phyloP scores from a whole-genome alignment of 2,888 invertebrate genomes.

The Diplazon laetatorius region DNA sequence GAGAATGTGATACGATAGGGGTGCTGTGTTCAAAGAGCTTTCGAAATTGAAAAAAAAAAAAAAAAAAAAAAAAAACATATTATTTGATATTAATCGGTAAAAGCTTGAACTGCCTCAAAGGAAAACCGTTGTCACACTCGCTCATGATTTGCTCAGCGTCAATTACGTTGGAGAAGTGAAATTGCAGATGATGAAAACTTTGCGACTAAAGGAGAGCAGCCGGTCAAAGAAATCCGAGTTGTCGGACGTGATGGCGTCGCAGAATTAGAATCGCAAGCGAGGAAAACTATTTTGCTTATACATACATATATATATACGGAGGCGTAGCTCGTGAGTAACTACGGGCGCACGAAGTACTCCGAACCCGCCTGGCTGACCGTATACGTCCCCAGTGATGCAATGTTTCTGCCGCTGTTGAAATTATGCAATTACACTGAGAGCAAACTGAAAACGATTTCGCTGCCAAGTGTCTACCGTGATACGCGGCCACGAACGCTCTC shows the following conservation, averaged over 20 bases:
- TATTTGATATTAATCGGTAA: conserved; percentile 39
- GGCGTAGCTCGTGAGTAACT: conserved; percentile 41
- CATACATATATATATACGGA: conserved; percentile 32
- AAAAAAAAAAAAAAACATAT: conserved; percentile 31
- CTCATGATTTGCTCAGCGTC: too few species aligned
- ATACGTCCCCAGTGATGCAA: conserved; percentile 59
- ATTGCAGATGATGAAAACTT: conserved; percentile 2
- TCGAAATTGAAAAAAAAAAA: too few species aligned
- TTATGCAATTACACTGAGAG: conserved; percentile 39
- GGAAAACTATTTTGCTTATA: conserved; percentile 21
- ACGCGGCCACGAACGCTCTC: background rate
- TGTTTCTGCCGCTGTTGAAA: conserved; percentile 34
- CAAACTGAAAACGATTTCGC: conserved; percentile 29
- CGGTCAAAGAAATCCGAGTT: conserved; percentile 35
- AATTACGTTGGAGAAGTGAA: conserved; percentile 10
- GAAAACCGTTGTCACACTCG: conserved; percentile 20
- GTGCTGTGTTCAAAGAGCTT: conserved; percentile 53
- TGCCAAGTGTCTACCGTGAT: background rate
- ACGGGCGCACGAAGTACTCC: conserved; percentile 23
- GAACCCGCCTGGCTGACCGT: conserved; percentile 45
- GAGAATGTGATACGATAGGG: conserved; percentile 7
- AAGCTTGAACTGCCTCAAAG: conserved; percentile 2
- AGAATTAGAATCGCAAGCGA: conserved; percentile 47
- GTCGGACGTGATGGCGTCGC: conserved; percentile 2
- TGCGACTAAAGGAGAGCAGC: conserved; percentile 22